Conservation (phyloP, 2,113 vertebrate species). For the Anguilla japonica region DNA sequence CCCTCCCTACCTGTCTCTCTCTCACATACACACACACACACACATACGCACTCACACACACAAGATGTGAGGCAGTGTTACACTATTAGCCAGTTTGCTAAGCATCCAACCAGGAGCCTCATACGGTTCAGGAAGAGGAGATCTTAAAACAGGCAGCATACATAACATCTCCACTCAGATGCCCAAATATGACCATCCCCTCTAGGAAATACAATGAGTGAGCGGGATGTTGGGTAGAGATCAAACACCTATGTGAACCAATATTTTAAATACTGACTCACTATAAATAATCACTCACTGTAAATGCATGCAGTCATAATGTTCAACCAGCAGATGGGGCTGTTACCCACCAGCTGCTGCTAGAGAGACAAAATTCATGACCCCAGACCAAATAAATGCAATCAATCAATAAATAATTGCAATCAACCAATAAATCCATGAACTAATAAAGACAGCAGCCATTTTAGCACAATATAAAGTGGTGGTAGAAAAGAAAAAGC, state of each 20-base stretch:
- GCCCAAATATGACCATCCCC: neutral
- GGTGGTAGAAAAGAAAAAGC: too few relatives aligned
- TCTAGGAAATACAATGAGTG: neutral
- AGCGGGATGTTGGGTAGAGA: neutral
- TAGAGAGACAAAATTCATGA: neutral
- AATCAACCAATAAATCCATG: neutral
- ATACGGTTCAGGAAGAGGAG: too few relatives aligned
- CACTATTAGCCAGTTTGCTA: too few relatives aligned
- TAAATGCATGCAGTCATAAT: neutral
- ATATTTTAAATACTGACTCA: too few relatives aligned
- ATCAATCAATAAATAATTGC: neutral
- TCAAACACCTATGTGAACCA: neutral
- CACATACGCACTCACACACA: constrained; percentile 38
- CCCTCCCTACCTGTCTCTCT: too few relatives aligned
- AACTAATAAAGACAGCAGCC: neutral
- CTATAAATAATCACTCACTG: too few relatives aligned
- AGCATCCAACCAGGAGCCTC: too few relatives aligned
- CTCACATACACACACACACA: constrained; percentile 27
- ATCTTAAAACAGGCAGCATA: neutral
- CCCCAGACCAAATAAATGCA: neutral
- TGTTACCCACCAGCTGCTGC: neutral
- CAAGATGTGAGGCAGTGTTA: constrained; percentile 41
- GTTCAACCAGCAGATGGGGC: constrained; percentile 35
- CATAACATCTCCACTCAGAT: neutral
- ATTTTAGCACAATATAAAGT: neutral